Evolutionary conservation across 1,140 invertebrate genomes (phyloP).

Genomic region (Drosophila bocqueti): DNA sequence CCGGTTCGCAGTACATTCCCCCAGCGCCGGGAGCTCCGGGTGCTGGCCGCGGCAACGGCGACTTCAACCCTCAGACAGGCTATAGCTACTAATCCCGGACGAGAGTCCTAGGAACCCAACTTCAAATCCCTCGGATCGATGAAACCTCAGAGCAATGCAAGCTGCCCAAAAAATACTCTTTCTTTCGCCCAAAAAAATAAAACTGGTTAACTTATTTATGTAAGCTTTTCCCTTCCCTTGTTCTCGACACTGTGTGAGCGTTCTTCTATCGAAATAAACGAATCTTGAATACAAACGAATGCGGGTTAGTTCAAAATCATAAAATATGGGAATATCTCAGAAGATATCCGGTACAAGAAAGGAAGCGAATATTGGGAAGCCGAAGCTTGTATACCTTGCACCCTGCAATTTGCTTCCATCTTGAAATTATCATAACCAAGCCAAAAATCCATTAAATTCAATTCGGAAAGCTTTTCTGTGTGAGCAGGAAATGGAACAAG

Average conservation of each 20-base stretch:
- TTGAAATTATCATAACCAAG: no score
- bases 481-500: no score
- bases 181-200: constrained; percentile 8
- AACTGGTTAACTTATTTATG: constrained; percentile 49
- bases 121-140: constrained; percentile 42
- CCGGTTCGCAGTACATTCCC: constrained; percentile 67
- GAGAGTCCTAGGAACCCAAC: background rate
- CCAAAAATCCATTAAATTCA: no score
- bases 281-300: constrained; percentile 11
- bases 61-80: constrained; percentile 81
- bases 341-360: no score
- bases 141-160: constrained; percentile 59
- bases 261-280: constrained; percentile 40
- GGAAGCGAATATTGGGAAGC: no score
- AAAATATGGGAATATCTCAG: no score
- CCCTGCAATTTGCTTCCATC: no score
- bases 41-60: constrained; percentile 75
- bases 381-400: no score
- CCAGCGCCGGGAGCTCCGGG: constrained; percentile 59
- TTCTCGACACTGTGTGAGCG: constrained; percentile 24
- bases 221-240: constrained; percentile 21
- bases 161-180: constrained; percentile 69
- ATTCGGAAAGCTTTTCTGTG: no score
- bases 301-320: no score
- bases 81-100: constrained; percentile 73